Evolutionary conservation across 1,140 invertebrate species (phyloP).

Genomic region (Bradysia coprophila): DNA sequence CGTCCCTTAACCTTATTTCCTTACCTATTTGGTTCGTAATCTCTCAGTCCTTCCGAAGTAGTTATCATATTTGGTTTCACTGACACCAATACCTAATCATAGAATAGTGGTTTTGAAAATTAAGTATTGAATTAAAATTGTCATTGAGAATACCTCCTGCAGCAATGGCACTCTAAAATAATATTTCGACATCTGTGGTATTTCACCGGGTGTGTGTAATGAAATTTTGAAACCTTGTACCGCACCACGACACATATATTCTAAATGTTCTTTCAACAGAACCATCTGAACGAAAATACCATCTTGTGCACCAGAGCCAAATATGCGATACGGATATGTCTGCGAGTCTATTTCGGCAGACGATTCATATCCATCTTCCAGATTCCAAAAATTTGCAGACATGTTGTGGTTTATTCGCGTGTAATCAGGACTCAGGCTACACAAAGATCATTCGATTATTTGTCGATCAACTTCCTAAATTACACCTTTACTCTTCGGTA

Average conservation of each 20-base stretch:
- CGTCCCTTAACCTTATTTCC: conserved; percentile 45
- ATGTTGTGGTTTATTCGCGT: too few species aligned
- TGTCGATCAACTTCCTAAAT: too few species aligned
- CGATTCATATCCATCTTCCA: conserved; percentile 37
- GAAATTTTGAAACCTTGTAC: conserved; percentile 48
- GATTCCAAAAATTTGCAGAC: too few species aligned
- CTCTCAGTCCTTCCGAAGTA: conserved; percentile 27
- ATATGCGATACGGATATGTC: conserved; percentile 33
- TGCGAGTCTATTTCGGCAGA: conserved; percentile 24
- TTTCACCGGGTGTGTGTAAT: conserved; percentile 36
- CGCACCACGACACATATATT: conserved; percentile 43
- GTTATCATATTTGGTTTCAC: conserved; percentile 43
- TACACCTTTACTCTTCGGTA: background rate
- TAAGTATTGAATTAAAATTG: too few species aligned
- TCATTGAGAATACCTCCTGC: too few species aligned
- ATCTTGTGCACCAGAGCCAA: conserved; percentile 36
- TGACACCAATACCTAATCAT: conserved; percentile 33
- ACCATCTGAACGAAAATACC: conserved; percentile 36
- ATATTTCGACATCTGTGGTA: conserved; percentile 34
- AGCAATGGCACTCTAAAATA: conserved; percentile 33
- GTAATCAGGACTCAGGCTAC: background rate
- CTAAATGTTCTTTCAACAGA: conserved; percentile 34
- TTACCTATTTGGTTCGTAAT: conserved; percentile 28
- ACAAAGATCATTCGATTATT: background rate
- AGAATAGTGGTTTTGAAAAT: too few species aligned